Evolutionary conservation across 2,113 vertebrate genomes (phyloP).

Genomic region (Notarius quadriscutis): DNA sequence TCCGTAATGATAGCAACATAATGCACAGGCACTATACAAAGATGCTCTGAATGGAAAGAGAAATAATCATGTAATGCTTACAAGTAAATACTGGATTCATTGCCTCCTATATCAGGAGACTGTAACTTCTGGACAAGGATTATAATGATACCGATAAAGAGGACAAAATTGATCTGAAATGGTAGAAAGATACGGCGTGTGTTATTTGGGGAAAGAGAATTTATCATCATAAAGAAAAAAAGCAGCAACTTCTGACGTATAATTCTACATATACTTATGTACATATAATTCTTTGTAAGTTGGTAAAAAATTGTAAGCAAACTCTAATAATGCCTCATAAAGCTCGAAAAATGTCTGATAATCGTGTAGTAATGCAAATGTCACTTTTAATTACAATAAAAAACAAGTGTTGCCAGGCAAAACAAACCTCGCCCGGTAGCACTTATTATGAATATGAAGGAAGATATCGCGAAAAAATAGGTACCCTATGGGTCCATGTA

Average conservation of each 20-base stretch:
- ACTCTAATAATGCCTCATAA: background rate
- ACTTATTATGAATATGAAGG: no score
- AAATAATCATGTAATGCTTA: slow-evolving; percentile 75
- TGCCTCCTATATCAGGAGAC: slow-evolving; percentile 95
- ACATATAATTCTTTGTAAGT: background rate
- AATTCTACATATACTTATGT: no score
- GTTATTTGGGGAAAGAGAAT: background rate
- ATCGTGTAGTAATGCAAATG: background rate
- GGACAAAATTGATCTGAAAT: slow-evolving; percentile 91
- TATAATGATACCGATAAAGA: slow-evolving; percentile 95
- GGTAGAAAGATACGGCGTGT: background rate
- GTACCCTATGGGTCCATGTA: no score
- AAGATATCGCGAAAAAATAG: no score
- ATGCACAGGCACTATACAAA: background rate
- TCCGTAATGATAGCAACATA: background rate
- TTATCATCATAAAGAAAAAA: background rate
- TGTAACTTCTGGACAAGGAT: slow-evolving; percentile 99
- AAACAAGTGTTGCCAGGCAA: no score
- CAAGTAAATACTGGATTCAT: slow-evolving; percentile 98
- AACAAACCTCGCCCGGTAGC: no score
- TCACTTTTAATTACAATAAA: background rate
- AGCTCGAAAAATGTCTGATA: background rate
- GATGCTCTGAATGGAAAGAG: background rate
- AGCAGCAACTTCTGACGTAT: background rate
- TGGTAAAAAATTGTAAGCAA: background rate